Evolutionary conservation across 2,888 invertebrate genomes (phyloP).

Genomic region (Tethea ocularis): DNA sequence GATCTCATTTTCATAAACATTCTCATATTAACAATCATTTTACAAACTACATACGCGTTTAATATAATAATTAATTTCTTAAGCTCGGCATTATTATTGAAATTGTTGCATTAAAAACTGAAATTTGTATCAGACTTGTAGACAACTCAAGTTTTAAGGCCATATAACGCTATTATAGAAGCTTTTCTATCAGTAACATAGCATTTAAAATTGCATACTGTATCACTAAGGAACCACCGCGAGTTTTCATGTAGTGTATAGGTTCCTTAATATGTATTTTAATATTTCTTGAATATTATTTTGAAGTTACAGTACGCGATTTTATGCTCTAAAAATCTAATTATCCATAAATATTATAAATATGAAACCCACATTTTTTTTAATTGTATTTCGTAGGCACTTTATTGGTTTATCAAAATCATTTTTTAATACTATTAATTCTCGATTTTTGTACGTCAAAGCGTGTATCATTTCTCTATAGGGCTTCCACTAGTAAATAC

Average conservation of each 20-base stretch:
- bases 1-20: constrained; percentile 54
- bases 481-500: no score
- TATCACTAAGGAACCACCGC: background rate
- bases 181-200: constrained; percentile 2
- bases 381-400: constrained; percentile 35
- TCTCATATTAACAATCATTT: constrained; percentile 21
- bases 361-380: constrained; percentile 26
- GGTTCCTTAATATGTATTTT: constrained; percentile 2
- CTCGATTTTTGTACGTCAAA: background rate
- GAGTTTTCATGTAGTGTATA: background rate
- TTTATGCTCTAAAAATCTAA: constrained; percentile 12
- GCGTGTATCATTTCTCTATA: background rate
- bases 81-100: background rate
- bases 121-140: background rate
- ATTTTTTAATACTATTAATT: constrained; percentile 12
- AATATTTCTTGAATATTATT: background rate
- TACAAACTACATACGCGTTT: constrained; percentile 25
- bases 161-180: background rate
- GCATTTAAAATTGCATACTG: constrained; percentile 4
- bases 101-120: background rate
- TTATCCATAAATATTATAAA: constrained; percentile 20
- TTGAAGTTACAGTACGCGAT: constrained; percentile 9
- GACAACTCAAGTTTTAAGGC: constrained; percentile 4
- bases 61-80: constrained; percentile 33
- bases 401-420: constrained; percentile 30